Conservation (phyloP, 1,140 invertebrate species). For the Lineus longissimus region DNA sequence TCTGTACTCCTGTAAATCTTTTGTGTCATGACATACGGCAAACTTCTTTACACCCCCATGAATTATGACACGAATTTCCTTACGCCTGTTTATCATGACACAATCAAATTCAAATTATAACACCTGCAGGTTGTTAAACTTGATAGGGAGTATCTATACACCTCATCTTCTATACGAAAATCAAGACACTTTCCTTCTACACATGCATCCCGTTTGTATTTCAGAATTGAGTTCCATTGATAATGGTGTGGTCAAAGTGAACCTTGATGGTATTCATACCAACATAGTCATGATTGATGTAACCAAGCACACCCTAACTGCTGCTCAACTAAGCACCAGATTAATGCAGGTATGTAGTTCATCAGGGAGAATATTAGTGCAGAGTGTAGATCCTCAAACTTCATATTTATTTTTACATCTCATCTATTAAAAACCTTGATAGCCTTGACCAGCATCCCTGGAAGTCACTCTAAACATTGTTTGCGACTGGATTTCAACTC, state of each 20-base stretch:
- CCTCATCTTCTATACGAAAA: no score
- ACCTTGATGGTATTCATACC: slow-evolving; percentile 66
- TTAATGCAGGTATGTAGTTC: slow-evolving; percentile 57
- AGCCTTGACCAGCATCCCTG: not conserved
- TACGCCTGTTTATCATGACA: not conserved
- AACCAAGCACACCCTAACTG: slow-evolving; percentile 52
- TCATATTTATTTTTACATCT: not conserved
- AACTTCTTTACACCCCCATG: not conserved
- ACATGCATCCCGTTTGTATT: not conserved
- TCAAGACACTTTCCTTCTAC: no score
- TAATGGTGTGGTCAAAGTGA: slow-evolving; percentile 58
- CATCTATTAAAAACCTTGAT: no score
- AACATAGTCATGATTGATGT: slow-evolving; percentile 76
- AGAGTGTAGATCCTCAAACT: not conserved
- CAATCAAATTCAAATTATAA: not conserved
- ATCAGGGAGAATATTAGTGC: no score
- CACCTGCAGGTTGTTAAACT: not conserved
- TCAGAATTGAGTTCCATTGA: slow-evolving; percentile 7
- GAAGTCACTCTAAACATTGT: not conserved
- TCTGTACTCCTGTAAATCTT: not conserved
- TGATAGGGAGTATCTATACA: no score
- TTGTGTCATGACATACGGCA: no score
- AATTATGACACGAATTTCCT: not conserved
- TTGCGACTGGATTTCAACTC: no score
- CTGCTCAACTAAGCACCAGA: slow-evolving; percentile 60